Base-by-base conservation (phyloP, 2,113 vertebrate genomes). In the Lepus timidus region DNA sequence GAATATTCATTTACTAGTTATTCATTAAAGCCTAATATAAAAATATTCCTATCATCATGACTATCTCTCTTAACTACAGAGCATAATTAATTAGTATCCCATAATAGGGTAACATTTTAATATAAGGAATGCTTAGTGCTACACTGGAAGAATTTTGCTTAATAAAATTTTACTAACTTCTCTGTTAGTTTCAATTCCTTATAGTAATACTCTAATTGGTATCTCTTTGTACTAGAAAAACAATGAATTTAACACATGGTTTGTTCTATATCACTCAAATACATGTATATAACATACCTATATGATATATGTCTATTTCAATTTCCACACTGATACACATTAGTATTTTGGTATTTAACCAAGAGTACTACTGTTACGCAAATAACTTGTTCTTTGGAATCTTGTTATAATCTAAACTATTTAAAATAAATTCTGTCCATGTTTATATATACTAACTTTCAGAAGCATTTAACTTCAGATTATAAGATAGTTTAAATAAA, bases 391-490 rank as follows among this genome's bases (percentile, higher is more conserved):
- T 91, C 29, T 88, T 55, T 68, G 16, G 31, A 85, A 67, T 22
- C 31, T 74, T 64, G 73, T 52, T 94, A 76, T 65, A 58, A 88
- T 91, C 86, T 68, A 84, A 88, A 58, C 23, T 39, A 88, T 39
- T 92, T 81, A 78, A 82, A 82, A 76, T 67, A 93, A 85, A 91
- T 82, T 62, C 17, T 70, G 12, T 70, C 22, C 49, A 70, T 67
- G 23, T 31, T 88, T 67, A 62, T 61, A 78, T 20, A 83, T 33
- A 82, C 14, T 73, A 80, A 65, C 33, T 55, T 82, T 55, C 44
- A 93, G 22, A 75, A 49, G 12, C 17, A 84, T 75, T 95, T 86
- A 85, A 71, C 16, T 90, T 95, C 25, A 81, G 65, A 81, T 87
- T 84, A 67, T 88, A 94, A 90, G 9, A n/a, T 74, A 76, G 67